Evolutionary conservation across 2,888 invertebrate species (phyloP).

Genomic region (Ormyrus nitidulus): DNA sequence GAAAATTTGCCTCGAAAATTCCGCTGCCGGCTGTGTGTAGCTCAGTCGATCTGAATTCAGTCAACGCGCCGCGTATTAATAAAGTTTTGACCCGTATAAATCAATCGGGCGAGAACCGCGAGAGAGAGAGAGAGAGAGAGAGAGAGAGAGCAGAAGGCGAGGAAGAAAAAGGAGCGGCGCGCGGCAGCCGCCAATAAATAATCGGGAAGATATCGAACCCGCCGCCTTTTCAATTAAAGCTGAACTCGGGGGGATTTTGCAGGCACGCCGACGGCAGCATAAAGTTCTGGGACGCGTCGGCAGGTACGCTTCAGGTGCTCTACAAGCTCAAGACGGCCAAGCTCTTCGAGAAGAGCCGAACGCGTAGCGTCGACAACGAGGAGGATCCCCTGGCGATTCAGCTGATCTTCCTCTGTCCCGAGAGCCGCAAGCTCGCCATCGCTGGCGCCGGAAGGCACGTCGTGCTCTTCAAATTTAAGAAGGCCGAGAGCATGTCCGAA

Average conservation of each 20-base stretch:
- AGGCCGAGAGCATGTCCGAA: conserved; percentile 90
- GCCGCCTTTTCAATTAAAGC: too few relatives aligned
- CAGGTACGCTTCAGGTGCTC: conserved; percentile 95
- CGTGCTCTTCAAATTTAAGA: conserved; percentile 96
- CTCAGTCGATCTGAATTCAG: background rate
- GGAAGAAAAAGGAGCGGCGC: too few relatives aligned
- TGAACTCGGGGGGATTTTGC: conserved; percentile 54
- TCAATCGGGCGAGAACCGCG: background rate
- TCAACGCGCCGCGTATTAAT: conserved; percentile 20
- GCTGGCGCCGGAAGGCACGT: conserved; percentile 96
- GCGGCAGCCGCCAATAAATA: too few relatives aligned
- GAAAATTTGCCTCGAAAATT: too few relatives aligned
- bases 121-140: too few relatives aligned
- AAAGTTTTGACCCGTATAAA: conserved; percentile 22
- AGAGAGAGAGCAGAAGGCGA: too few relatives aligned
- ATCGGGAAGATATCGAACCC: too few relatives aligned
- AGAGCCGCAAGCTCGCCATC: conserved; percentile 91
- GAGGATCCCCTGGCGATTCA: conserved; percentile 95
- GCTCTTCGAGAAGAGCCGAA: conserved; percentile 85
- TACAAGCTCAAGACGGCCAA: conserved; percentile 99
- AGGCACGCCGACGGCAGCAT: conserved; percentile 98
- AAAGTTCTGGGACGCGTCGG: conserved; percentile 99
- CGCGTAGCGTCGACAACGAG: conserved; percentile 81
- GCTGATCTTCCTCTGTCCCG: conserved; percentile 93
- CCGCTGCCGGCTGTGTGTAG: too few relatives aligned